A percentile compares a stretch with the other conserved stretches of the same genome.
Evolutionary conservation across 1,140 invertebrate species (phyloP).

Genomic region (Stegodyphus dumicola): DNA sequence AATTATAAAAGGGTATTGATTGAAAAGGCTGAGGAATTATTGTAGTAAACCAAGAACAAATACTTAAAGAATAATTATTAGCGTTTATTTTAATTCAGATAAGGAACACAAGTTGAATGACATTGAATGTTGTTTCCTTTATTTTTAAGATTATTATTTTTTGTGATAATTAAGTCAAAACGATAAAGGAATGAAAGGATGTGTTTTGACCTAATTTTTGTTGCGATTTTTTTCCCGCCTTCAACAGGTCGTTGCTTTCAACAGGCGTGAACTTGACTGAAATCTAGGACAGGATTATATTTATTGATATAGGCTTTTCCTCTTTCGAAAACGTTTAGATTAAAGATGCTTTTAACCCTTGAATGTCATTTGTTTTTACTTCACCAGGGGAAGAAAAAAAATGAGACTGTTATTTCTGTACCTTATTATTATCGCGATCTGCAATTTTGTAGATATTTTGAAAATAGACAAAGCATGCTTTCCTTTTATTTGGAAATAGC

Average conservation of each 20-base stretch:
- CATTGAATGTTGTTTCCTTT: slow-evolving; percentile 32
- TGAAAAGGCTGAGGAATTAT: too few relatives aligned
- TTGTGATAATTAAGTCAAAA: slow-evolving; percentile 22
- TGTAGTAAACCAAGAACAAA: too few relatives aligned
- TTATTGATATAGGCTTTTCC: slow-evolving; percentile 5
- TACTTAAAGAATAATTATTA: neutral
- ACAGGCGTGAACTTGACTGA: slow-evolving; percentile 42
- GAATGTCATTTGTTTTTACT: neutral
- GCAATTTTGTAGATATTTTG: too few relatives aligned
- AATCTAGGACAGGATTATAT: slow-evolving; percentile 36
- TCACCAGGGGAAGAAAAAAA: too few relatives aligned
- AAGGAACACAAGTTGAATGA: slow-evolving; percentile 40
- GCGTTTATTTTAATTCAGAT: neutral
- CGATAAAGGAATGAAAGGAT: neutral
- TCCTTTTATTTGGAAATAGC: too few relatives aligned
- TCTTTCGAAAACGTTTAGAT: neutral
- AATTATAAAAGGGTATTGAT: too few relatives aligned
- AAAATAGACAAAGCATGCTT: too few relatives aligned
- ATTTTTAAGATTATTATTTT: neutral
- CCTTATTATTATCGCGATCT: too few relatives aligned
- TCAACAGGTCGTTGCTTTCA: slow-evolving; percentile 35
- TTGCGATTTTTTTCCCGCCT: neutral
- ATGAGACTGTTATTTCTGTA: too few relatives aligned
- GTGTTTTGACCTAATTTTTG: slow-evolving; percentile 45
- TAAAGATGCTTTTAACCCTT: slow-evolving; percentile 3